A percentile compares a stretch with the other conserved stretches of the same genome.
phyloP scores from a whole-genome alignment of 1,140 invertebrate genomes.

The Acyrthosiphon pisum region DNA sequence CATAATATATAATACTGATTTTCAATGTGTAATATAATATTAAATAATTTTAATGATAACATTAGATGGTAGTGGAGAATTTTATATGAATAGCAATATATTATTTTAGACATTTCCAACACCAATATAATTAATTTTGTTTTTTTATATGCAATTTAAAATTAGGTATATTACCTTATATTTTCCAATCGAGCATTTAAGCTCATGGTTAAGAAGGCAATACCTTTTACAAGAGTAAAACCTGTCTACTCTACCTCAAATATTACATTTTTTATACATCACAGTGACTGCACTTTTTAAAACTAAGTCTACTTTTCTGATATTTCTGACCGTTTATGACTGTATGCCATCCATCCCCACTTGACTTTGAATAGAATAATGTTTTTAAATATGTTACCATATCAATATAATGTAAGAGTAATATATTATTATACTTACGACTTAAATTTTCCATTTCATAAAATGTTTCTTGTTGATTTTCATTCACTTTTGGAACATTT shows the following conservation, averaged over 20 bases:
- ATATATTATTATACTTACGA: neutral
- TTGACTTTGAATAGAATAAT: neutral
- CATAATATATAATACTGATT: neutral
- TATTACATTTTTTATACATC: neutral
- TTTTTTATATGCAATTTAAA: neutral
- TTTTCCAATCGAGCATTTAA: neutral
- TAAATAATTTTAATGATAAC: neutral
- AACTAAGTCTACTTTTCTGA: neutral
- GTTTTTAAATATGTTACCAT: neutral
- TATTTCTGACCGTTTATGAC: neutral
- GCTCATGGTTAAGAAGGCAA: neutral
- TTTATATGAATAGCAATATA: neutral
- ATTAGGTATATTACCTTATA: neutral
- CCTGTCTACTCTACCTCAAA: neutral
- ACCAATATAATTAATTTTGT: neutral
- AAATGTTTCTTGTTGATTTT: neutral
- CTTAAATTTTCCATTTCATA: neutral
- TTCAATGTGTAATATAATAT: neutral
- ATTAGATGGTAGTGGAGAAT: neutral
- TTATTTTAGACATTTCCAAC: neutral
- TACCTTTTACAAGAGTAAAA: neutral
- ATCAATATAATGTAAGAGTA: neutral
- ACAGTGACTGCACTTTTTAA: neutral
- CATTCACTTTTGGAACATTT: neutral
- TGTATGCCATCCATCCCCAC: neutral